Base-by-base conservation (phyloP, 1,140 invertebrate genomes). In the Lasioglossum albipes region DNA sequence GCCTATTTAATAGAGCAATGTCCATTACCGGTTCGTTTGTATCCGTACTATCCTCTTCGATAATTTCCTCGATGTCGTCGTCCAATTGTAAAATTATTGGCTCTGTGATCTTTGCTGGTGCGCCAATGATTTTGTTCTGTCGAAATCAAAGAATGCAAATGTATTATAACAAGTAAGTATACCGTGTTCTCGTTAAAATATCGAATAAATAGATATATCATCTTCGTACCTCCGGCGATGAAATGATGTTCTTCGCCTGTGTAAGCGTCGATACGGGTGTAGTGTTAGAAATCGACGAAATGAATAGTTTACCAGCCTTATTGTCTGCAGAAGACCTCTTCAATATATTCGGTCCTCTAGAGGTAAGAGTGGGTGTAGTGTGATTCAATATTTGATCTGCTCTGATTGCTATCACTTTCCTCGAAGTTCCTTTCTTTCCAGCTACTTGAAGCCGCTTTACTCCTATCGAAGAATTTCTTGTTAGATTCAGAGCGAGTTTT, bases 401-500 rank as follows among this genome's bases (percentile, higher is more conserved):
- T 69, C 90, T 84, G 73, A 94, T 93, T 10, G 91, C 88, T 80
- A 93, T 93, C 2, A 94, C 90, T 89, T 92, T 93, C 57, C 87
- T 90, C 7, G 87, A 74, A 57, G 87, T 74, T 69, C 87, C 86
- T 79, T 89, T 92, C 76, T 85, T 91, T 22, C 85, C 67, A 61
- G 76, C 76, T 22, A 91, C 86, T 84, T 93, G 92, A 74, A 93
- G 75, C 62, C 89, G 86, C 84, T 91, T 92, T 9, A 89, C 71
- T 73, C 91, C 91, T 52, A 91, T 73, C 62, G 90, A 83, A 49
- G 88, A 86, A 65, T 91, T 77, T 91, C 94, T 95, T 10, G 94
- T 94, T 57, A 94, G 92, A 87, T 96, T 96, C 81, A 97, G 90
- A 7, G 96, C 95, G 85, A 97, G 93, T 88, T 97, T 97, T 22